phyloP scores from a whole-genome alignment of 2,888 invertebrate species.

The Myopa testacea region DNA sequence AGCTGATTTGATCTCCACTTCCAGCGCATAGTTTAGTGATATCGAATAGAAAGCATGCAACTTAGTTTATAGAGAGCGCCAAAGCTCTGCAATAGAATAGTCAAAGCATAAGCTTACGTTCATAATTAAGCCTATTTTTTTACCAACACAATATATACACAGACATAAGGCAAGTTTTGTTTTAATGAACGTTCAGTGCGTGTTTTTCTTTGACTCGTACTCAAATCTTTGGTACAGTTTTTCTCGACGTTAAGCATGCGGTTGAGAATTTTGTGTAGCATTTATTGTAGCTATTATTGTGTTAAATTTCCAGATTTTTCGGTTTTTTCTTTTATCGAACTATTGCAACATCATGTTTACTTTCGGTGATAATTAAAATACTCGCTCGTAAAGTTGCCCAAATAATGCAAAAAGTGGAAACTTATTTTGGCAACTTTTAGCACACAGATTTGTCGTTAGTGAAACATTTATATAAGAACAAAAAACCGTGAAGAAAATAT shows the following conservation, averaged over 20 bases:
- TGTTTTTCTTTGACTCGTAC: too few relatives aligned
- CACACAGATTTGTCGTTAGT: neutral
- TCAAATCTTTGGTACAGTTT: too few relatives aligned
- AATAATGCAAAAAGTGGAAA: neutral
- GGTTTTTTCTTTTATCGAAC: neutral
- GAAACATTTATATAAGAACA: neutral
- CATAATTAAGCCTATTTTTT: neutral
- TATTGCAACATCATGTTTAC: conserved; percentile 6
- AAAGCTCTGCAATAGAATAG: conserved; percentile 46
- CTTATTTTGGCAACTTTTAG: conserved; percentile 37
- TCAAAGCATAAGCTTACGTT: neutral
- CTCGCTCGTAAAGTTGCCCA: conserved; percentile 19
- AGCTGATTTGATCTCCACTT: conserved; percentile 2
- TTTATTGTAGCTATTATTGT: neutral
- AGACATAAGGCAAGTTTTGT: neutral
- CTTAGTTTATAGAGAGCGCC: conserved; percentile 21
- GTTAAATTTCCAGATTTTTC: neutral
- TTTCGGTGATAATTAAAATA: conserved; percentile 7
- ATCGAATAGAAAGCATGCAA: conserved; percentile 25
- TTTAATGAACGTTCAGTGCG: too few relatives aligned
- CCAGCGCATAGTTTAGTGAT: neutral
- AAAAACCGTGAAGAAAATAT: too few relatives aligned
- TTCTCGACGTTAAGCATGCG: neutral
- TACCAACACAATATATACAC: neutral
- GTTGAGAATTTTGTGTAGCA: neutral